Evolutionary conservation across 2,113 vertebrate genomes (phyloP).

Genomic region (Psilopsiagon aurifrons): DNA sequence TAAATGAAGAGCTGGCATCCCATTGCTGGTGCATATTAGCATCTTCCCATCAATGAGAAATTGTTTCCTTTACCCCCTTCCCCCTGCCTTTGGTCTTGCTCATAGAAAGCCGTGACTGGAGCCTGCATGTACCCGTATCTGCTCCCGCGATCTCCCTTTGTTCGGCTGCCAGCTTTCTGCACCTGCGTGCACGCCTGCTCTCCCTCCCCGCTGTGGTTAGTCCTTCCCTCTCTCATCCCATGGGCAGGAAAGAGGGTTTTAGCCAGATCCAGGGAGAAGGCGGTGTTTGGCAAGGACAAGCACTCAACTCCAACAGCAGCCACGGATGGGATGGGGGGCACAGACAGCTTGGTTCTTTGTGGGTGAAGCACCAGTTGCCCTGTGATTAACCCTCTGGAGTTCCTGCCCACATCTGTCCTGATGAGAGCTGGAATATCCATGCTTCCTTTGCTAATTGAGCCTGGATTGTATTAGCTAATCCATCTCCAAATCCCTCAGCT

Average conservation of each 20-base stretch:
- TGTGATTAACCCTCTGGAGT: neutral
- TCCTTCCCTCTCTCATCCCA: conserved; percentile 18
- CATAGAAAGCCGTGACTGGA: neutral
- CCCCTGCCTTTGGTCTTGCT: conserved; percentile 3
- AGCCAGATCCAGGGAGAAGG: neutral
- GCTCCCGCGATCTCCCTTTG: conserved; percentile 52
- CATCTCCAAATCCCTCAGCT: neutral
- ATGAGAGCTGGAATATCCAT: neutral
- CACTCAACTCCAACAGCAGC: neutral
- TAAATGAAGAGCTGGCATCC: neutral
- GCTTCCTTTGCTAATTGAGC: conserved; percentile 37
- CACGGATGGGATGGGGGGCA: neutral
- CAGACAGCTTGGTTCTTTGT: neutral
- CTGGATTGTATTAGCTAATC: conserved; percentile 15
- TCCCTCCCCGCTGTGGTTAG: neutral
- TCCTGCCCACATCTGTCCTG: neutral
- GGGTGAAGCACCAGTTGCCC: neutral
- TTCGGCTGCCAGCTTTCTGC: conserved; percentile 60
- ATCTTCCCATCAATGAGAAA: neutral
- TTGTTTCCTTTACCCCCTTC: neutral
- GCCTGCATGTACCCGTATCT: neutral
- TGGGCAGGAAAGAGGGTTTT: neutral
- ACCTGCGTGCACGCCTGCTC: conserved; percentile 36
- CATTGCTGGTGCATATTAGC: neutral
- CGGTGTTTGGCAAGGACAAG: neutral